These are phyloP conservation scores for Mus spicilegus DNA, from an alignment of 2,113 vertebrate genomes.

Conservation along the genomic window DNA sequence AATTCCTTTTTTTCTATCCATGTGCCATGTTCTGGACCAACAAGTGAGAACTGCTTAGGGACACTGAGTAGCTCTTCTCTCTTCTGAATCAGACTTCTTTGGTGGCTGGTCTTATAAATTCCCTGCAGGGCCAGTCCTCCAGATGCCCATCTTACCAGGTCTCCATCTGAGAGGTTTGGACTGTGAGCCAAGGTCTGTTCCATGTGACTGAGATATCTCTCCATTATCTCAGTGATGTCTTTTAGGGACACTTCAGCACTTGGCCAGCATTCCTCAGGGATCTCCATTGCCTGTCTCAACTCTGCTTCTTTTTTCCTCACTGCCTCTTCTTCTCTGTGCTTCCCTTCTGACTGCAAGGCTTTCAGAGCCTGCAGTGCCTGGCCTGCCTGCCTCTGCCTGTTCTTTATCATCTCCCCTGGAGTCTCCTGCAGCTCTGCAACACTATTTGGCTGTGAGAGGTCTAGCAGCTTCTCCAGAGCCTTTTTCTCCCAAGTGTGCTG, in stretches of 20 bases:
- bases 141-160: slow-evolving; percentile 80
- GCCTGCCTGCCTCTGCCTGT: slow-evolving; percentile 23
- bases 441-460: background rate
- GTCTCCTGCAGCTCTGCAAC: slow-evolving; percentile 33
- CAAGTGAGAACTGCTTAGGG: slow-evolving; percentile 69
- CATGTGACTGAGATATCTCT: slow-evolving; percentile 62
- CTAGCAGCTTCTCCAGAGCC: slow-evolving; percentile 67
- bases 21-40: slow-evolving; percentile 53
- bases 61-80: slow-evolving; percentile 80
- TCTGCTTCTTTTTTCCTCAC: slow-evolving; percentile 64
- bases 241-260: rapidly evolving
- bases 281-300: slow-evolving; percentile 67
- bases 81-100: slow-evolving; percentile 41
- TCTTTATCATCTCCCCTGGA: background rate
- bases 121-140: slow-evolving; percentile 85
- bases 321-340: background rate
- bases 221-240: slow-evolving; percentile 1
- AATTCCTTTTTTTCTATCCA: slow-evolving; percentile 79
- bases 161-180: slow-evolving; percentile 47
- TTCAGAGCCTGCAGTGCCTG: slow-evolving; percentile 9
- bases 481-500: slow-evolving; percentile 57
- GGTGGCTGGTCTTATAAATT: slow-evolving; percentile 78
- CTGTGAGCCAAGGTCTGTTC: background rate
- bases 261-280: slow-evolving; percentile 55
- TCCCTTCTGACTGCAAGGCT: background rate